Percentiles rank a stretch among this genome's conserved stretches.
Evolutionary conservation across 2,113 vertebrate genomes (phyloP).

Genomic region (Pangasianodon hypophthalmus): DNA sequence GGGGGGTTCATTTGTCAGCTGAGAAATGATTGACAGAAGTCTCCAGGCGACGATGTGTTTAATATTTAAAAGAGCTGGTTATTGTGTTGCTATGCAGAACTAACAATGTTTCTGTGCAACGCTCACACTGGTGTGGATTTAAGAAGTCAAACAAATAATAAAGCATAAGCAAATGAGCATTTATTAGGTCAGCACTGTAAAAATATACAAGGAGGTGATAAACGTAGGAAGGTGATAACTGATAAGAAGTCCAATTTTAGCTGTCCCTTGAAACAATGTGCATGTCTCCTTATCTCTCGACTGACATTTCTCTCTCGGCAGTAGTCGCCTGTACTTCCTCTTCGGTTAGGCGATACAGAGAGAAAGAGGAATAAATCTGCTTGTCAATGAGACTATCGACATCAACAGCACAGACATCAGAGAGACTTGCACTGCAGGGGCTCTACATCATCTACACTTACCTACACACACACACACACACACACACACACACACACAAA

Average conservation of each 20-base stretch:
- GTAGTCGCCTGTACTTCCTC: constrained; percentile 5
- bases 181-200: constrained; percentile 10
- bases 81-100: constrained; percentile 38
- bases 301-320: constrained; percentile 16
- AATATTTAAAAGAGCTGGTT: constrained; percentile 53
- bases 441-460: constrained; percentile 33
- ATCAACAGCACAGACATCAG: constrained; percentile 32
- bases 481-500: constrained; percentile 7
- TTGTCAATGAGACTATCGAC: constrained; percentile 32
- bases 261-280: constrained; percentile 23
- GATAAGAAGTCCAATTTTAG: constrained; percentile 20
- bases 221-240: constrained; percentile 18
- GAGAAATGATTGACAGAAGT: constrained; percentile 51
- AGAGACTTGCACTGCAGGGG: constrained; percentile 26
- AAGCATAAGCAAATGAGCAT: constrained; percentile 1
- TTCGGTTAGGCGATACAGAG: constrained; percentile 17
- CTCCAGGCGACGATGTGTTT: constrained; percentile 42
- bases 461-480: not conserved
- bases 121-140: constrained; percentile 27
- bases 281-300: constrained; percentile 20
- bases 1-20: not conserved
- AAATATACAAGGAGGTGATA: constrained; percentile 20
- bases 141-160: constrained; percentile 15
- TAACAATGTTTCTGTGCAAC: constrained; percentile 27
- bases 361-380: constrained; percentile 31